Evolutionary conservation across 2,888 invertebrate genomes (phyloP), one percentile per base, ranked within the genome.

Genomic region (Microplitis deprimator): DNA sequence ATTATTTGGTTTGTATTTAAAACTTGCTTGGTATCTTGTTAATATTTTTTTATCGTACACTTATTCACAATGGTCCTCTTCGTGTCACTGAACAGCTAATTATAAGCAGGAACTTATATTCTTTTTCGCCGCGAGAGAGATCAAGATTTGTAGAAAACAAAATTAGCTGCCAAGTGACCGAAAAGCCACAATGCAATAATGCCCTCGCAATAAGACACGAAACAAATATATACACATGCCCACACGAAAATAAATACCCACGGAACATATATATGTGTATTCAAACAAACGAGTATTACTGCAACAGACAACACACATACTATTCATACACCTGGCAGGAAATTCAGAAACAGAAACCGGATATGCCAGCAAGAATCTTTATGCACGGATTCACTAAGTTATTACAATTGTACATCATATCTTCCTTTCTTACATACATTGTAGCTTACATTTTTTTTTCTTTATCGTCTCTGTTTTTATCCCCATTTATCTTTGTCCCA

Each of bases 351-450:
- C 70, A 76, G 71, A 61, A 76, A 72, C 71, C 76, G 76, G 76
- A 76, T 68, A 75, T 72, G 76, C 72, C 39, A 65, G 61, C 60
- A 20, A 20, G 38, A 76, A 76, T 76, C 76, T 76, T 76, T 65
- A 76, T 76, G 76, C 76, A 76, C 76, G 76, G 76, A 76, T 76
- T 76, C 76, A 76, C 76, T 65, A 76, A 72, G 72, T 76, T 76
- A 72, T 76, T 76, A 72, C 76, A 72, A 76, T 76, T 76, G 59
- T 39, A 38, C 59, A 65, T 76, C 39, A 64, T 16, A 62, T 71
- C n/a, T 64, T 64, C 20, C 50, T 50, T 50, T 50, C 50, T 50
- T 50, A 50, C 50, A 50, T 50, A 50, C 50, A 50, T 50, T 50
- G 50, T 50, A 50, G 29, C 29, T 75, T 41, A 75, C 64, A 62